Evolutionary conservation across 2,888 invertebrate genomes (phyloP), one percentile per base, ranked within the genome.

Genomic region (Sesia bembeciformis): DNA sequence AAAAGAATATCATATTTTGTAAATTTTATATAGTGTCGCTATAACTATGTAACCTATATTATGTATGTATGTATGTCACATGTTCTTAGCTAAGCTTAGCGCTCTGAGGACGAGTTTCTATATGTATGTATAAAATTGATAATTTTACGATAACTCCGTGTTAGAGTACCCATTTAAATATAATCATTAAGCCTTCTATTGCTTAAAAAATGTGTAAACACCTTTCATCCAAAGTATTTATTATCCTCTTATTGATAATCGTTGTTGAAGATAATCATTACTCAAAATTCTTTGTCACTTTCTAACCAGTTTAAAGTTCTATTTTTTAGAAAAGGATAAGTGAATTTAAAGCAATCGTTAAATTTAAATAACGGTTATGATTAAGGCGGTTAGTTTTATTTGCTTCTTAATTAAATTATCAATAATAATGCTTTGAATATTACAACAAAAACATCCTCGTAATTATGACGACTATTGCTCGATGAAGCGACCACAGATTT

Each of bases 1-100:
- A 81, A 86, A 84, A 82, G 86, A 85, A 89, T 86, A 88, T 89
- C 87, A 89, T 89, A 89, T 89, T 89, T 89, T 89, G 88, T 89
- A 89, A 88, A 89, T 88, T 89, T 88, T 89, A 88, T 23, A 23
- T 89, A 88, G 87, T 81, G 78, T 87, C 76, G 86, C 87, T 88
- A 81, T 83, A 73, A 81, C 71, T 78, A 71, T 84, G 70, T 86
- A 84, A 81, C 68, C 83, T 84, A 78, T 72, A 64, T 57, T 60
- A 68, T 67, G 58, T 76, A 77, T 67, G 58, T 76, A 77, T 84
- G 70, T 23, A 81, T 84, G 78, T 83, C 75, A 75, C 77, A 75
- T 80, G 81, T 81, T 83, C 75, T 83, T 84, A 77, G 80, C 81
- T 81, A 84, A 81, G 86, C 87, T 86, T 86, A 85, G 84, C 84